phyloP scores from a whole-genome alignment of 2,888 invertebrate species.

The Hydropsyche betteni region DNA sequence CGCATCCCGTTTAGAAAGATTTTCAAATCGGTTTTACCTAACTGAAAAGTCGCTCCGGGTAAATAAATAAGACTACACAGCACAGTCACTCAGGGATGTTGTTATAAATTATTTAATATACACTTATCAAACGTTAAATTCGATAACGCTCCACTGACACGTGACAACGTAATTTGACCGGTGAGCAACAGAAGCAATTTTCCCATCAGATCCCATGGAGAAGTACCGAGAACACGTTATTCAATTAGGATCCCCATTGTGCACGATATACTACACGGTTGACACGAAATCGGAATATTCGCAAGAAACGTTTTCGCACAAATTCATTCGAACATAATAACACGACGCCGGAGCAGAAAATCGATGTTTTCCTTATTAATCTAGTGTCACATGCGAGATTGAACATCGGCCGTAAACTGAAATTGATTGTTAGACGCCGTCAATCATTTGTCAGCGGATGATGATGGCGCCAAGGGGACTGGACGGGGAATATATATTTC shows the following conservation, averaged over 20 bases:
- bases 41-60: no score
- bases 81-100: no score
- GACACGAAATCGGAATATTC: no score
- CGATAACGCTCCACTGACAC: background rate
- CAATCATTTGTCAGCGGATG: slow-evolving; percentile 18
- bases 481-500: background rate
- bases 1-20: background rate
- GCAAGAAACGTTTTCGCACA: background rate
- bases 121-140: background rate
- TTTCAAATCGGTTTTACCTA: background rate
- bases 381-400: background rate
- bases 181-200: slow-evolving; percentile 35
- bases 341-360: no score
- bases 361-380: background rate
- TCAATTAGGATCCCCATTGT: slow-evolving; percentile 43
- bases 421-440: slow-evolving; percentile 26
- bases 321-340: background rate
- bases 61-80: no score
- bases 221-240: slow-evolving; percentile 42
- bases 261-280: background rate
- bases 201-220: slow-evolving; percentile 38
- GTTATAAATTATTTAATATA: no score
- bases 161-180: slow-evolving; percentile 19
- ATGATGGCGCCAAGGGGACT: slow-evolving; percentile 28
- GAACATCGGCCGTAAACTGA: slow-evolving; percentile 1